These are phyloP conservation scores for Ciconia maguari DNA, from an alignment of 2,113 vertebrate genomes.

Conservation along the genomic window DNA sequence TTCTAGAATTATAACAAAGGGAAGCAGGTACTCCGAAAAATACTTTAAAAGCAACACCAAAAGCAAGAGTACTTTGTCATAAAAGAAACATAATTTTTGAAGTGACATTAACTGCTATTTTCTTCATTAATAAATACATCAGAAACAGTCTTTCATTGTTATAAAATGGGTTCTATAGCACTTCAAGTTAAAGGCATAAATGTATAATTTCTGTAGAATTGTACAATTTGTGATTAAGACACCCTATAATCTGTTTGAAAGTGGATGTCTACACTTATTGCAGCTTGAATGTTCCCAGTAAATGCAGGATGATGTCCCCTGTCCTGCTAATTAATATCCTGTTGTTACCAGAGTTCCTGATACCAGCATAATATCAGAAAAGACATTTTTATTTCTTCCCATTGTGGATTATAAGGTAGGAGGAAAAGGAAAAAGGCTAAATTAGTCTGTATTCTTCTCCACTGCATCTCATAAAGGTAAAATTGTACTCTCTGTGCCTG, in stretches of 20 bases:
- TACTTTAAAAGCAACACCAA: not conserved
- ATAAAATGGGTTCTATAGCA: not conserved
- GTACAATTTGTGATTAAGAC: not conserved
- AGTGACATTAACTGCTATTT: not conserved
- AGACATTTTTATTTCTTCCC: constrained; percentile 2
- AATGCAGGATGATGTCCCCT: not conserved
- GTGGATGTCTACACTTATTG: not conserved
- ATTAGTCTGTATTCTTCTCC: not conserved
- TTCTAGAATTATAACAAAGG: not conserved
- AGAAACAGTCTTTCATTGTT: not conserved
- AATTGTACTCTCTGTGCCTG: not conserved
- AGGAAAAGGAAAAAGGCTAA: not conserved
- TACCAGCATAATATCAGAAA: not conserved
- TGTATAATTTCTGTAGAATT: not conserved
- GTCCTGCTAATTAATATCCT: constrained; percentile 9
- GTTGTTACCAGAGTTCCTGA: not conserved
- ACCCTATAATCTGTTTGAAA: not conserved
- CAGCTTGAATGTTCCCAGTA: not conserved
- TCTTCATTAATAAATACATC: not conserved
- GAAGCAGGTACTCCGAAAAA: not conserved
- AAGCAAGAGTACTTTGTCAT: not conserved
- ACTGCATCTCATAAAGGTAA: not conserved
- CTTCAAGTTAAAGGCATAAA: not conserved
- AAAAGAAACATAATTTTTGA: not conserved
- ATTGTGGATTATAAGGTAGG: not conserved